Evolutionary conservation across 2,888 invertebrate species (phyloP), one percentile per base, ranked within the genome.

Genomic region (Chalcis sispes): DNA sequence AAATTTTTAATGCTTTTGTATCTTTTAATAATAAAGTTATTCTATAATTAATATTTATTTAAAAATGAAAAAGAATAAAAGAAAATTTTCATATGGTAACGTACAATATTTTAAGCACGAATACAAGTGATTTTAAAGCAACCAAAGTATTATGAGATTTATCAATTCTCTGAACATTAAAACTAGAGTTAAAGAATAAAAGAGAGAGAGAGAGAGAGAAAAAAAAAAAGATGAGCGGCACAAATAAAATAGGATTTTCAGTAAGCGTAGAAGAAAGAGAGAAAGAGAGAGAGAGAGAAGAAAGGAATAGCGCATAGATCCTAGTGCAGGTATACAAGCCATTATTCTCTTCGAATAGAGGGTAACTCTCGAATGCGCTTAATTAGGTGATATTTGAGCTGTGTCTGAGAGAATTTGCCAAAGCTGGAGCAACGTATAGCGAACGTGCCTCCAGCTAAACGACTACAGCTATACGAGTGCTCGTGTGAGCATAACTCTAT

Each of bases 321-420:
- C 42, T 29, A 40, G 50, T 18, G 20, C 5, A 77, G 77, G 73
- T 80, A 81, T 72, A 82, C 80, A 59, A 40, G 61, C 61, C 66
- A 79, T 82, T 83, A 82, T 79, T 81, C 79, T 77, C 80, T 79
- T 72, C 2, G 54, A 72, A 67, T 56, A 56, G 52, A 52, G 54
- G 77, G 80, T 80, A 85, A 84, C 82, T 84, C 81, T 82, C 82
- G 82, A 86, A 84, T 83, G 83, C 84, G 84, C 83, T 85, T 85
- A 87, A 87, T 87, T 87, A 86, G 84, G 80, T 83, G 84, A 86
- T 86, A 85, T 85, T 83, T 81, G 84, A 84, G 83, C 79, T 69
- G 75, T 67, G 78, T 59, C 50, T 71, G 77, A 78, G 79, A 82
- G 79, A n/a, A n/a, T 83, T 81, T 81, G 80, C 79, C 77, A 77